Evolutionary conservation across 1,140 invertebrate genomes (phyloP).

Genomic region (Armadillidium nasatum): DNA sequence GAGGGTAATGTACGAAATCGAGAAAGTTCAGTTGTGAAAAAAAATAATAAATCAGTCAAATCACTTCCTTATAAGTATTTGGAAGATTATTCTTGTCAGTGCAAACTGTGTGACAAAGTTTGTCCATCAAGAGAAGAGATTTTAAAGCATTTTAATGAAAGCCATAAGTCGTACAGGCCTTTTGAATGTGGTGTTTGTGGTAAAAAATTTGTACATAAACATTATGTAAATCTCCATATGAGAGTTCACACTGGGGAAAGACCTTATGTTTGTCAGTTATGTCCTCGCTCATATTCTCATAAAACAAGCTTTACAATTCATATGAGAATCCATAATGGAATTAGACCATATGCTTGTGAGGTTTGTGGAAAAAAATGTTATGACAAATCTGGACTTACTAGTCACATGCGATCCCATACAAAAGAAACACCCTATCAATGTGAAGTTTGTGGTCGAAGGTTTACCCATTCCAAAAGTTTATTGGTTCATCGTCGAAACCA

Average conservation of each 20-base stretch:
- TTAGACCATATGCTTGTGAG: too few relatives aligned
- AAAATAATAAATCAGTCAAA: too few relatives aligned
- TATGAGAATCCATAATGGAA: too few relatives aligned
- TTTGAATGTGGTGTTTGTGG: constrained; percentile 39
- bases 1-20: too few relatives aligned
- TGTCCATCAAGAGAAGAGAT: constrained; percentile 31
- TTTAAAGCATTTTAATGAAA: constrained; percentile 32
- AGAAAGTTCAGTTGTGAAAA: too few relatives aligned
- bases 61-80: too few relatives aligned
- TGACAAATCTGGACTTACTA: constrained; percentile 42
- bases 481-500: constrained; percentile 53
- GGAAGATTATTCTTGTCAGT: constrained; percentile 32
- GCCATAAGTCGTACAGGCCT: constrained; percentile 36
- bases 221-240: constrained; percentile 46
- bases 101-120: constrained; percentile 36
- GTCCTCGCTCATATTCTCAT: too few relatives aligned
- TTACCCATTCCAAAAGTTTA: constrained; percentile 44
- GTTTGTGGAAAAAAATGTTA: too few relatives aligned
- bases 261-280: too few relatives aligned
- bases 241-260: too few relatives aligned
- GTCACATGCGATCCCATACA: constrained; percentile 43
- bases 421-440: constrained; percentile 43
- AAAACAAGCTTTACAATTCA: too few relatives aligned
- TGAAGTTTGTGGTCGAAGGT: constrained; percentile 41
- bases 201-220: constrained; percentile 42